Evolutionary conservation across 2,113 vertebrate species (phyloP), one percentile per base, ranked within the genome.

Genomic region (Pogonocichla stellata): DNA sequence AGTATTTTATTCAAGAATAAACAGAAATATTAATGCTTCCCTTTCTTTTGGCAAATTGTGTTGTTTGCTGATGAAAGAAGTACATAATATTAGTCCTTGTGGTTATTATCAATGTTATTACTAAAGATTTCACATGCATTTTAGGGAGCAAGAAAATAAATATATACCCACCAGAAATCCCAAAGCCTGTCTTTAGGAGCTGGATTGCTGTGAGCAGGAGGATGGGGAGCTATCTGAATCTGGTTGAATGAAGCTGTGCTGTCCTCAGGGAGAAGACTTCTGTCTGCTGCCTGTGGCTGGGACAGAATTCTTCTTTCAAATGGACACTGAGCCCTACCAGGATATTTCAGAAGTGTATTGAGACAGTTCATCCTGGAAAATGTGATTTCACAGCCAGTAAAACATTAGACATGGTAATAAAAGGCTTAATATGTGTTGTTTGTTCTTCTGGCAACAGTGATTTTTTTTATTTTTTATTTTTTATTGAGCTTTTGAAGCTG

Each of bases 341-440:
- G 56, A 19, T 90, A 60, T 86, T 95, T 93, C 67, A 78, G 51
- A 90, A 86, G 22, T 51, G n/a, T 80, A 90, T 86, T 96, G 82
- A 78, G 85, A 90, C 51, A 90, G 51, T 93, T 96, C 56, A 74
- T 83, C 72, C 64, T 78, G 36, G 67, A 93, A 97, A 96, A 96
- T 95, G 64, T 86, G 94, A 94, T 96, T 96, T 97, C 90, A 94
- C 92, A 95, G 93, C 67, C 89, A 92, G 85, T 90, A 96, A 96
- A 97, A 90, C 67, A 83, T 96, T 90, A 94, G 82, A 86, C 71
- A 82, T 34, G 71, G 82, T 95, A 91, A 93, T 95, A 94, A 96
- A 90, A 74, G 54, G 56, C 75, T 90, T 92, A 94, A 93, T 90
- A 92, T 17, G 22, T 90, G 91, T 11, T 92, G 57, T 67, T 94